A percentile compares a stretch with the other conserved stretches of the same genome.
Evolutionary conservation across 1,140 invertebrate genomes (phyloP).

Genomic region (Phenacoccus solenopsis): DNA sequence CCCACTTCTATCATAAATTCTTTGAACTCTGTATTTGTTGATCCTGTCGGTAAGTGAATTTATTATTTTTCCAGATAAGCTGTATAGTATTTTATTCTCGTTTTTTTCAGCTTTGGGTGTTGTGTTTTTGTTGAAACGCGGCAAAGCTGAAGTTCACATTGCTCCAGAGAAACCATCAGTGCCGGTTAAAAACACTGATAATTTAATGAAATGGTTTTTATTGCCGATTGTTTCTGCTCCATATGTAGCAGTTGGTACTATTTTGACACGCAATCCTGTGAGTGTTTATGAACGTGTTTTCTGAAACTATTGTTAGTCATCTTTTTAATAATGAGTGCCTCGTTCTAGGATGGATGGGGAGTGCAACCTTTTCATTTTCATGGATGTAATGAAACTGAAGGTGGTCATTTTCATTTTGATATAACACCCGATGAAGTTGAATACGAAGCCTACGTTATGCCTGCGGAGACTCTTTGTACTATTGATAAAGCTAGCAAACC

Average conservation of each 20-base stretch:
- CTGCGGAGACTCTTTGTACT: neutral
- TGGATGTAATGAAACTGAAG: neutral
- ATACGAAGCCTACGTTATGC: neutral
- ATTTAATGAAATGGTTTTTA: neutral
- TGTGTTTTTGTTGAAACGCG: neutral
- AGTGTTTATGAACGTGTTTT: neutral
- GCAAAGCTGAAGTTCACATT: neutral
- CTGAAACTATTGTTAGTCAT: neutral
- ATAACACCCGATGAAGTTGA: neutral
- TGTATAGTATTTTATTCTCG: neutral
- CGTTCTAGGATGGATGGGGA: neutral
- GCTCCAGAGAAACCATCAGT: neutral
- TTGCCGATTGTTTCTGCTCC: neutral
- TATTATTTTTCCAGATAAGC: neutral
- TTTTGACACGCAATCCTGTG: neutral
- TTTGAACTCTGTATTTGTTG: neutral
- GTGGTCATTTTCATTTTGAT: neutral
- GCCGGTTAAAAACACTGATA: neutral
- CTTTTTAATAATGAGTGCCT: neutral
- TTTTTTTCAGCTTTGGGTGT: neutral
- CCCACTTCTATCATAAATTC: neutral
- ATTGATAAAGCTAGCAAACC: neutral
- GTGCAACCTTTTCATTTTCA: neutral
- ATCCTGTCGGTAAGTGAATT: neutral
- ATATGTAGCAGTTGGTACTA: neutral